These are phyloP conservation scores for Paedocypris sp. DNA, from an alignment of 2,113 vertebrate genomes.

Conservation along the genomic window DNA sequence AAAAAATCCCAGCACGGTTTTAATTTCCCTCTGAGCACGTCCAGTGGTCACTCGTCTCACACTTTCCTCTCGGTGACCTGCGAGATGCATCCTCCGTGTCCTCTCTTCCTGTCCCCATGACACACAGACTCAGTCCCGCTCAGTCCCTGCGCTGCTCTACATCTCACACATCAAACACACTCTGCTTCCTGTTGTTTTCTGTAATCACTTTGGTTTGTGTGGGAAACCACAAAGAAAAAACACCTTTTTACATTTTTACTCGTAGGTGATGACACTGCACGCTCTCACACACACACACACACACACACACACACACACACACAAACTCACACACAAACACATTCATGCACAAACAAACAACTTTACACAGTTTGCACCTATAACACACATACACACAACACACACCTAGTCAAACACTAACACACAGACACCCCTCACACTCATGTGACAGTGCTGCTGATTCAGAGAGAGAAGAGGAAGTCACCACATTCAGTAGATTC, in stretches of 20 bases:
- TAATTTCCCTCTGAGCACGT: too few species aligned
- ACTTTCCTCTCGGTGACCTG: too few species aligned
- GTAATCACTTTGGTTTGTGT: constrained; percentile 48
- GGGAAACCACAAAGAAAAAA: constrained; percentile 43
- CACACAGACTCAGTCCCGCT: too few species aligned
- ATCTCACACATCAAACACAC: too few species aligned
- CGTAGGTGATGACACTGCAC: constrained; percentile 12
- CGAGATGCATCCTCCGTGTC: too few species aligned
- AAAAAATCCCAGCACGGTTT: too few species aligned
- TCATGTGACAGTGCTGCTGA: constrained; percentile 53
- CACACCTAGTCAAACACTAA: not conserved
- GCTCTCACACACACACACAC: constrained; percentile 1
- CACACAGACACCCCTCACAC: constrained; percentile 6
- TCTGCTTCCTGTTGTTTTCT: constrained; percentile 54
- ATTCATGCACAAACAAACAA: not conserved
- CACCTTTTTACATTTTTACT: constrained; percentile 36
- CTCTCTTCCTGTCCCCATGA: too few species aligned
- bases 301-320: constrained; percentile 2
- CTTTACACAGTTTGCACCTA: too few species aligned
- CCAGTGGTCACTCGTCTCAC: too few species aligned
- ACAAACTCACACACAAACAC: constrained; percentile 2
- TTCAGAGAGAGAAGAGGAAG: constrained; percentile 86
- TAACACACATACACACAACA: constrained; percentile 10
- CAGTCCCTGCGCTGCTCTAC: too few species aligned
- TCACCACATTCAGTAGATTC: constrained; percentile 79